Percentiles rank a stretch among this genome's conserved stretches.
Conservation (phyloP, 2,888 invertebrate genomes). For the Parnassius orleans region DNA sequence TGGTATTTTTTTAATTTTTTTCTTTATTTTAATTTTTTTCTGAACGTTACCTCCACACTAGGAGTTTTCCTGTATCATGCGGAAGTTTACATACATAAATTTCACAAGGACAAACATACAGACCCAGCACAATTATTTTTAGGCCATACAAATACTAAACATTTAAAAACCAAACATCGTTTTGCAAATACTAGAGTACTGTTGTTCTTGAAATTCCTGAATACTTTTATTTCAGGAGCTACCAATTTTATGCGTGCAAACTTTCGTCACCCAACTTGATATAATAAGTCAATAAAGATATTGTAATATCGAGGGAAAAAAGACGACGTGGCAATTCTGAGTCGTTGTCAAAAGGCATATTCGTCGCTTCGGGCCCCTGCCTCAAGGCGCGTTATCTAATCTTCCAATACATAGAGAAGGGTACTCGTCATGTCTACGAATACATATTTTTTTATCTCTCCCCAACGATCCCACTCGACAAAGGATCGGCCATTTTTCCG, state of each 20-base stretch:
- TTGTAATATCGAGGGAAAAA: constrained; percentile 23
- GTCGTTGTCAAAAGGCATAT: constrained; percentile 27
- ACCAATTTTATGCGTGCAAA: neutral
- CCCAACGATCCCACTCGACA: constrained; percentile 43
- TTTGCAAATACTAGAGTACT: too few relatives aligned
- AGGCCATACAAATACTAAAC: too few relatives aligned
- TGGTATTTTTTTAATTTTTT: too few relatives aligned
- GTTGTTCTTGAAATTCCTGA: too few relatives aligned
- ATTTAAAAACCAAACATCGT: too few relatives aligned
- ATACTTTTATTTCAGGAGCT: neutral
- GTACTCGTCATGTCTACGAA: constrained; percentile 47
- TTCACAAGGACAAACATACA: too few relatives aligned
- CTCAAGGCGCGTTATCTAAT: constrained; percentile 46
- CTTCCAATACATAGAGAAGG: constrained; percentile 43
- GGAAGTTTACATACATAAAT: too few relatives aligned
- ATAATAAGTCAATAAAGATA: constrained; percentile 23
- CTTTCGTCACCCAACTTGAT: constrained; percentile 7
- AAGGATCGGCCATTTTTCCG: constrained; percentile 47
- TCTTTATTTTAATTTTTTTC: too few relatives aligned
- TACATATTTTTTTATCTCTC: constrained; percentile 61
- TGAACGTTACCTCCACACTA: too few relatives aligned
- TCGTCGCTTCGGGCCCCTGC: constrained; percentile 26
- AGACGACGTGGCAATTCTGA: constrained; percentile 19
- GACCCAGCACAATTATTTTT: too few relatives aligned
- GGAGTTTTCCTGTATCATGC: too few relatives aligned